A percentile compares a stretch with the other conserved stretches of the same genome.
phyloP scores from a whole-genome alignment of 2,888 invertebrate genomes.

The Platerodrilus igneus region DNA sequence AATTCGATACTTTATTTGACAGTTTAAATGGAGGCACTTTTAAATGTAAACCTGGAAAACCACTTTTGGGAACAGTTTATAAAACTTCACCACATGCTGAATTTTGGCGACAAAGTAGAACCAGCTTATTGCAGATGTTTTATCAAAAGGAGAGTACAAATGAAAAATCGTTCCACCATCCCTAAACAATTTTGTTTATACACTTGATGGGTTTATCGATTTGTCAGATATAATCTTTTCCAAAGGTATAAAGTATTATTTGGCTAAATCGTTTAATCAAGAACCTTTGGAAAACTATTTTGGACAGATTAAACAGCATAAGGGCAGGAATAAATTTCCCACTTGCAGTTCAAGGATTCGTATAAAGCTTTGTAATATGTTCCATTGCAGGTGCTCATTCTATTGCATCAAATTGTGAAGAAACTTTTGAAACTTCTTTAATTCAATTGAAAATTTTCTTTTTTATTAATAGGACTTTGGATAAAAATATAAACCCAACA shows the following conservation, averaged over 20 bases:
- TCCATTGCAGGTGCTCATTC: slow-evolving; percentile 4
- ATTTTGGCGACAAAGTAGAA: background rate
- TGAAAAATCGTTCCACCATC: slow-evolving; percentile 2
- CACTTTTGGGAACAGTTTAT: background rate
- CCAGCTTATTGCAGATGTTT: background rate
- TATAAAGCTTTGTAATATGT: no score
- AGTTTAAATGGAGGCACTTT: slow-evolving; percentile 5
- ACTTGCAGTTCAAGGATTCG: no score
- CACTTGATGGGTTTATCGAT: background rate
- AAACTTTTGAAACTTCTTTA: slow-evolving; percentile 3
- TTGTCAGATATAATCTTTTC: background rate
- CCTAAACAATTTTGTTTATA: background rate
- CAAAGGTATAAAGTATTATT: background rate
- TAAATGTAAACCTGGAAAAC: background rate
- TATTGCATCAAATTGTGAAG: slow-evolving; percentile 4
- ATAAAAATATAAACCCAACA: no score
- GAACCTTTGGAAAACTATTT: slow-evolving; percentile 4
- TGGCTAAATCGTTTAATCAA: slow-evolving; percentile 2
- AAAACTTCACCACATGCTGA: background rate
- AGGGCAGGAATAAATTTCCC: no score
- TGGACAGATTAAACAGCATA: no score
- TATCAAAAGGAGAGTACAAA: background rate
- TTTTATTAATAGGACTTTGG: no score
- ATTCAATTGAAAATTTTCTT: background rate
- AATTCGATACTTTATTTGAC: slow-evolving; percentile 2